These are phyloP conservation scores for Anser cygnoides DNA, from an alignment of 2,113 vertebrate species.

Conservation along the genomic window DNA sequence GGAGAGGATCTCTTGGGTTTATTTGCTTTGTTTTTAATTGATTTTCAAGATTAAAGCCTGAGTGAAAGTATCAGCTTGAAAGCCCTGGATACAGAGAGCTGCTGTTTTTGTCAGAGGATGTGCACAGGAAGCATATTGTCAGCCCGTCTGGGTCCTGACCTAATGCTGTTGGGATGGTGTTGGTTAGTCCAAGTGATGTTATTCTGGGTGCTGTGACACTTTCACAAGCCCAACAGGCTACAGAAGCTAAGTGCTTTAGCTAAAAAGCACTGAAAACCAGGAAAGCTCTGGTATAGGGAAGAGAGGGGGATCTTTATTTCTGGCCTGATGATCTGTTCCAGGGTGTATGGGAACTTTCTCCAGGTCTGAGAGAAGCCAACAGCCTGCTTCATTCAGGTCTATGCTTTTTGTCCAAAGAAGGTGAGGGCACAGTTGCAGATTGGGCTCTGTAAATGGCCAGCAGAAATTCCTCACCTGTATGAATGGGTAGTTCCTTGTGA, in stretches of 20 bases:
- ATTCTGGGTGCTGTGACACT: background rate
- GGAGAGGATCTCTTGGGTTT: constrained; percentile 36
- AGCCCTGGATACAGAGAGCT: background rate
- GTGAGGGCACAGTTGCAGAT: background rate
- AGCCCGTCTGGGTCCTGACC: background rate
- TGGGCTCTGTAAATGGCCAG: background rate
- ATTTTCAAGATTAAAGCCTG: constrained; percentile 67
- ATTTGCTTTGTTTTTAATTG: constrained; percentile 67
- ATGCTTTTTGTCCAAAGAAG: background rate
- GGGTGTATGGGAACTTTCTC: background rate
- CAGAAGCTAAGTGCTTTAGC: background rate
- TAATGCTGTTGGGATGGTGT: background rate
- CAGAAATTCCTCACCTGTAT: background rate
- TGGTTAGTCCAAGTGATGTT: background rate
- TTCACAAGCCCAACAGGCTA: background rate
- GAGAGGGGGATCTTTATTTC: background rate
- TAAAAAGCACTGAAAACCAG: background rate
- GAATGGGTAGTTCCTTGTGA: background rate
- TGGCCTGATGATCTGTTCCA: background rate
- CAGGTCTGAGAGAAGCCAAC: background rate
- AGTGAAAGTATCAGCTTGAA: constrained; percentile 38
- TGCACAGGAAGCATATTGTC: background rate
- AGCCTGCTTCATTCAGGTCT: background rate
- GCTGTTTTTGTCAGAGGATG: background rate
- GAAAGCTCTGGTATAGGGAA: background rate